These are phyloP conservation scores for Patella caerulea DNA, from an alignment of 2,888 invertebrate genomes.

Conservation along the genomic window DNA sequence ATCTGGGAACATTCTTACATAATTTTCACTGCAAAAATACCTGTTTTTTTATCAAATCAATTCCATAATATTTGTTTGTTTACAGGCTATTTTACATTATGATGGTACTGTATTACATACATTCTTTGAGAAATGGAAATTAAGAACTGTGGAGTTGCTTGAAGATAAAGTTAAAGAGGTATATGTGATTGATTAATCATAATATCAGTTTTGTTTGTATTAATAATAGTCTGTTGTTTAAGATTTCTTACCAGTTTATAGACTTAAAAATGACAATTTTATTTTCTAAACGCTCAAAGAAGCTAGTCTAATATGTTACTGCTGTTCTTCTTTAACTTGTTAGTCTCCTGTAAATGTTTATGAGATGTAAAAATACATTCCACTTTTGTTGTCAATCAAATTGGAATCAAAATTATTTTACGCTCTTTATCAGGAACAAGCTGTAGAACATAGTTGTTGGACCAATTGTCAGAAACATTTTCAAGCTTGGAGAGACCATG, in stretches of 20 bases:
- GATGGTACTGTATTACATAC: constrained; percentile 46
- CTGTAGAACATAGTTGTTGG: constrained; percentile 43
- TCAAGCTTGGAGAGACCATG: constrained; percentile 40
- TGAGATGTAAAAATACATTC: no score
- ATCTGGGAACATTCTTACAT: not conserved
- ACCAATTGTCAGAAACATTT: constrained; percentile 38
- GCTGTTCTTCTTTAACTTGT: no score
- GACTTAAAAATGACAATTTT: no score
- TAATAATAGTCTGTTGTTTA: no score
- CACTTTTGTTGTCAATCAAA: no score
- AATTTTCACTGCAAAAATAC: not conserved
- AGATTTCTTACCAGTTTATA: no score
- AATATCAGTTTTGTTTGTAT: no score
- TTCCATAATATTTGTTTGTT: not conserved
- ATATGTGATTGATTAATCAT: not conserved
- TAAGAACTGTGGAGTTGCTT: constrained; percentile 33
- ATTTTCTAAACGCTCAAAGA: no score
- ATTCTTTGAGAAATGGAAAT: constrained; percentile 54
- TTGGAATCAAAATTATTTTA: not conserved
- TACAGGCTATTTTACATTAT: constrained; percentile 62
- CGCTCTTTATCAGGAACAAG: constrained; percentile 41
- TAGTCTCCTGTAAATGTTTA: no score
- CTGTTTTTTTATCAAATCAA: not conserved
- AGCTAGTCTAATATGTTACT: no score
- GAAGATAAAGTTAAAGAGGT: constrained; percentile 49